Percentiles rank a stretch among this genome's conserved stretches.
These are phyloP conservation scores for Siderastrea siderea DNA, from an alignment of 92 coral and sea anemone species.

Conservation along the genomic window DNA sequence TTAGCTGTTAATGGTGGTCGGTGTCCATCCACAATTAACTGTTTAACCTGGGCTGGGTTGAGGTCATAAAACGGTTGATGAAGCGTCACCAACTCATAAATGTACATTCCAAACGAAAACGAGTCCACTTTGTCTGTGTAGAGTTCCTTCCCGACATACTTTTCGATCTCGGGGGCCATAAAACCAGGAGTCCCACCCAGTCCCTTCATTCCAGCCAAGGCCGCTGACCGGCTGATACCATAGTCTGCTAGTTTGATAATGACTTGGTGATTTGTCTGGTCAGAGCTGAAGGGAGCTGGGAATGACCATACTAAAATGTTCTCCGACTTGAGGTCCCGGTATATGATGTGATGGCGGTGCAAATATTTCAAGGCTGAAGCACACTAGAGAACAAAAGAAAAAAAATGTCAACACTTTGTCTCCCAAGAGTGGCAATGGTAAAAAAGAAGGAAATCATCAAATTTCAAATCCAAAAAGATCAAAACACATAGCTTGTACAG, in stretches of 20 bases:
- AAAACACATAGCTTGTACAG: too few relatives aligned
- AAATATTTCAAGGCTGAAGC: slow-evolving; percentile 98
- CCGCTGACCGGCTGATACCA: slow-evolving; percentile 99
- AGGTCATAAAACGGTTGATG: slow-evolving; percentile 95
- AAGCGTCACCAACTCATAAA: slow-evolving; percentile 92
- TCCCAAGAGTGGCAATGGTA: background rate
- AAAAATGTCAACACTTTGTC: background rate
- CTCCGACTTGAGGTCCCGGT: slow-evolving; percentile 98
- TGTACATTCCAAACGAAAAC: slow-evolving; percentile 98
- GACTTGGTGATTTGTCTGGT: slow-evolving; percentile 76
- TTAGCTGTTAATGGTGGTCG: slow-evolving; percentile 94
- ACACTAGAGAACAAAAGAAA: slow-evolving; percentile 65
- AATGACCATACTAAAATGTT: slow-evolving; percentile 97
- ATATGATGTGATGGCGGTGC: slow-evolving; percentile 98
- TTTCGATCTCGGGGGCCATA: slow-evolving; percentile 99
- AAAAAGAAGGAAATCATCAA: background rate
- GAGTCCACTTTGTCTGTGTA: slow-evolving; percentile 99
- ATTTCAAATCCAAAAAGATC: background rate
- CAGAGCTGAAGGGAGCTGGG: slow-evolving; percentile 87
- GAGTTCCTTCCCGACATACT: slow-evolving; percentile 95
- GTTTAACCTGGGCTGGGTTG: slow-evolving; percentile 95
- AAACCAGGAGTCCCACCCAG: slow-evolving; percentile 99
- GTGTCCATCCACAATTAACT: slow-evolving; percentile 91
- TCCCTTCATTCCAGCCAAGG: slow-evolving; percentile 97
- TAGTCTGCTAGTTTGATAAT: slow-evolving; percentile 97